These are phyloP conservation scores for Achlya flavicornis DNA, from an alignment of 2,888 invertebrate species.

Conservation along the genomic window DNA sequence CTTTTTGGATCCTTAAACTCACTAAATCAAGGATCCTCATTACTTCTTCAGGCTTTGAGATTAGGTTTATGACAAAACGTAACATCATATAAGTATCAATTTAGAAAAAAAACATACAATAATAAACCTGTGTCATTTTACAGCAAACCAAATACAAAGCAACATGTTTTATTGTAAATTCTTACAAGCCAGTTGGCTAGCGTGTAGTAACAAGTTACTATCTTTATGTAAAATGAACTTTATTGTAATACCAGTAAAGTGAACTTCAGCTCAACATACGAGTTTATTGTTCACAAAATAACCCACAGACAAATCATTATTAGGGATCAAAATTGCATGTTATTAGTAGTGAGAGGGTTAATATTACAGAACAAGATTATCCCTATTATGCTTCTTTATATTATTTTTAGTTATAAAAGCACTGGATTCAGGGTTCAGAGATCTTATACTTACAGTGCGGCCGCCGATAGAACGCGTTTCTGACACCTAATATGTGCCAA, in stretches of 20 bases:
- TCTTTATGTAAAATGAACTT: background rate
- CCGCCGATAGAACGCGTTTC: no score
- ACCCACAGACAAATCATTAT: conserved; percentile 16
- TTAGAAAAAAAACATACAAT: no score
- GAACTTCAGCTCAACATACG: background rate
- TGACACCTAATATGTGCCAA: no score
- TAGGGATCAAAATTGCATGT: conserved; percentile 27
- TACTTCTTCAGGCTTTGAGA: no score
- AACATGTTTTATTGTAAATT: no score
- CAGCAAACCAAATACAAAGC: no score
- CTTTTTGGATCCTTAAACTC: background rate
- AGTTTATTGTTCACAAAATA: background rate
- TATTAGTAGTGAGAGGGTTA: conserved; percentile 31
- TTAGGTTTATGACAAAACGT: no score
- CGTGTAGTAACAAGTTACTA: background rate
- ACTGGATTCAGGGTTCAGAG: no score
- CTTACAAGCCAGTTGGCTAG: background rate
- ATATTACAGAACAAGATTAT: conserved; percentile 13
- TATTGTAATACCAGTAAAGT: background rate
- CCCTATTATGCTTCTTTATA: background rate
- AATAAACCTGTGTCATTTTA: no score
- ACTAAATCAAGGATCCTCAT: no score
- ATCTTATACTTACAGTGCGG: no score
- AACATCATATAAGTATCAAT: no score
- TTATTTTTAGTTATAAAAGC: background rate